Base-by-base conservation (phyloP, 2,888 invertebrate genomes). In the Sialis lutaria region DNA sequence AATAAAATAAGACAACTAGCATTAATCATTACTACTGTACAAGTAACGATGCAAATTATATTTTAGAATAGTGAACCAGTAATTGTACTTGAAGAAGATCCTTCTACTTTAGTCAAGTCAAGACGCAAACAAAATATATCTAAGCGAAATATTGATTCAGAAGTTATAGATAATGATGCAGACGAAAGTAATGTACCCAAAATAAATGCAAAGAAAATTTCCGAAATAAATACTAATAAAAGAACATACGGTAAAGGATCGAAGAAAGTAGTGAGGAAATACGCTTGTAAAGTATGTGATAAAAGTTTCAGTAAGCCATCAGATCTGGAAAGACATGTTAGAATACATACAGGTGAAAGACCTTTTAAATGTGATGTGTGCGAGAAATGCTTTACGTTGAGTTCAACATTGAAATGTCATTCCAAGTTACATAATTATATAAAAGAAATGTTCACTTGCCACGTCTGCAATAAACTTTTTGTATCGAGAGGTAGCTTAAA, bases 301-400 rank as follows among this genome's bases (percentile, higher is more conserved):
- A 81, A 80, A 58, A 70, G 69, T 49, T 82, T 82, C 57, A 74
- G 75, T 53, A 81, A 81, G 57, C 76, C 76, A 0, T 77, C 77
- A 46, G 81, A 82, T 64, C 64, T 80, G 42, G 69, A 72, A 42
- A 67, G 80, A 3, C 82, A 82, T 56, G 65, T 77, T 42, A 64
- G 80, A 40, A 77, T 75, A 5, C 82, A 82, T 58, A 80, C 79
- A 0, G 76, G 77, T 2, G 81, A 82, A 59, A 71, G 73, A 52
- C 82, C 83, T 0, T 82, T 71, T 60, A 68, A 63, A 40, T 75
- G 75, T 51, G 60, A 67, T 37, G 62, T 62, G 52, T 75, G 75
- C 52, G 63, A 60, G 9, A 73, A 70, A 56, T 66, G 64, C 37
- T 81, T 81, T 55, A 72, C 78, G 2, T 72, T 80, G 4, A 79